A percentile compares a stretch with the other conserved stretches of the same genome.
phyloP scores from a whole-genome alignment of 2,888 invertebrate species.

The Netelia melanura region DNA sequence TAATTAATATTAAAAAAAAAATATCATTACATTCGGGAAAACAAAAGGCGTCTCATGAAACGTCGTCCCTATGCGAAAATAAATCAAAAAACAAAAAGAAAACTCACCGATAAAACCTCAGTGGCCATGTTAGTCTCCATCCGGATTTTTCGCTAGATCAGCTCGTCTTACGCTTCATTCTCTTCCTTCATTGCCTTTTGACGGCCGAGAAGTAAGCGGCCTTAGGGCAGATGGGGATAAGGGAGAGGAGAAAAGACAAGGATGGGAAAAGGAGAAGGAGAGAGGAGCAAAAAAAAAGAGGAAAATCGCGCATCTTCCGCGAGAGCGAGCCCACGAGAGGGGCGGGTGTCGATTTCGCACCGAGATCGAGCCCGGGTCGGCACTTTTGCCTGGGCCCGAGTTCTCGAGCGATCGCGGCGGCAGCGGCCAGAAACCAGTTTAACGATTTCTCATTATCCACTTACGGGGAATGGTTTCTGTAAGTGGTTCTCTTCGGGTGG shows the following conservation, averaged over 20 bases:
- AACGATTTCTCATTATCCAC: conserved; percentile 77
- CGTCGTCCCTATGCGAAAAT: background rate
- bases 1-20: too few relatives aligned
- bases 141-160: conserved; percentile 56
- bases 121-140: conserved; percentile 6
- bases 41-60: background rate
- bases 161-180: conserved; percentile 52
- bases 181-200: conserved; percentile 38
- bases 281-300: conserved; percentile 20
- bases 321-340: conserved; percentile 58
- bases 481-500: conserved; percentile 71
- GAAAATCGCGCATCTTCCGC: conserved; percentile 64
- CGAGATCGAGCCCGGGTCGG: conserved; percentile 69
- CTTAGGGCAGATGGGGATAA: conserved; percentile 47
- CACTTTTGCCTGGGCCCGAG: conserved; percentile 62
- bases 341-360: conserved; percentile 73
- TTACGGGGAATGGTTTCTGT: conserved; percentile 75
- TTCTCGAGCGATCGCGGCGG: conserved; percentile 52
- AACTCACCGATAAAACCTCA: background rate
- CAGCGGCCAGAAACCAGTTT: conserved; percentile 72
- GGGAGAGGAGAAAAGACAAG: conserved; percentile 32
- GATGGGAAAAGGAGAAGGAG: conserved; percentile 5
- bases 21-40: background rate
- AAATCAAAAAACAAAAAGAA: background rate
- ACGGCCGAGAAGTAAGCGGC: conserved; percentile 35